These are phyloP conservation scores for Stichodactyla helianthus DNA, from an alignment of 64 coral and sea anemone genomes.

Conservation along the genomic window DNA sequence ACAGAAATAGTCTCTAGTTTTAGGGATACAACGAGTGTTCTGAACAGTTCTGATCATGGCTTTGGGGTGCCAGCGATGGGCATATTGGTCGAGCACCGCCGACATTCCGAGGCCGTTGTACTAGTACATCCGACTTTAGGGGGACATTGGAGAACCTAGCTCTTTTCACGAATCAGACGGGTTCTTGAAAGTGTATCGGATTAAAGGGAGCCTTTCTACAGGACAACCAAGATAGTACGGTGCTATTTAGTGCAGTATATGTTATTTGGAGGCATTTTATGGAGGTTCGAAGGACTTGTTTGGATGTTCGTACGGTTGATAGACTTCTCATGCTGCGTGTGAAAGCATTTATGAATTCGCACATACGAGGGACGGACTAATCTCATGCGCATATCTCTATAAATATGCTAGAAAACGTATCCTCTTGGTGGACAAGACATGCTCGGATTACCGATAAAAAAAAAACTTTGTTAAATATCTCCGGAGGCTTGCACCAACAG, in stretches of 20 bases:
- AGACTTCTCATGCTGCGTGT: slow-evolving; percentile 9
- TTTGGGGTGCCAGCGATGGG: slow-evolving; percentile 6
- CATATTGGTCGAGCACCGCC: slow-evolving; percentile 19
- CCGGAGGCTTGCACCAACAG: neutral
- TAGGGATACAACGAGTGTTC: neutral
- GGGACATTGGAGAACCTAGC: neutral
- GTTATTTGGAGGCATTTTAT: neutral
- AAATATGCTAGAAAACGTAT: neutral
- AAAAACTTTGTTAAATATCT: neutral
- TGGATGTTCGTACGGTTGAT: slow-evolving; percentile 10
- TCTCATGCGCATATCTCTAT: neutral
- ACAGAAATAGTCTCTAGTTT: neutral
- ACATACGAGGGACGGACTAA: neutral
- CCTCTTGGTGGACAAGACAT: neutral
- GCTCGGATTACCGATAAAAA: neutral
- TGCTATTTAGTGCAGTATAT: neutral
- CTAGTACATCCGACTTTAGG: neutral
- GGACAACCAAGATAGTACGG: neutral
- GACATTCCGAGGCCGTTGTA: slow-evolving; percentile 7
- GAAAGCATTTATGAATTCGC: slow-evolving; percentile 14
- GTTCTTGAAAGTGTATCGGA: slow-evolving; percentile 13
- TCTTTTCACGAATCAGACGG: neutral
- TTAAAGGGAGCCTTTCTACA: slow-evolving; percentile 2
- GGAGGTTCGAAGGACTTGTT: neutral
- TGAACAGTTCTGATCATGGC: neutral